These are phyloP conservation scores for Protodeltote pygarga DNA, from an alignment of 2,888 invertebrate species.

Conservation along the genomic window DNA sequence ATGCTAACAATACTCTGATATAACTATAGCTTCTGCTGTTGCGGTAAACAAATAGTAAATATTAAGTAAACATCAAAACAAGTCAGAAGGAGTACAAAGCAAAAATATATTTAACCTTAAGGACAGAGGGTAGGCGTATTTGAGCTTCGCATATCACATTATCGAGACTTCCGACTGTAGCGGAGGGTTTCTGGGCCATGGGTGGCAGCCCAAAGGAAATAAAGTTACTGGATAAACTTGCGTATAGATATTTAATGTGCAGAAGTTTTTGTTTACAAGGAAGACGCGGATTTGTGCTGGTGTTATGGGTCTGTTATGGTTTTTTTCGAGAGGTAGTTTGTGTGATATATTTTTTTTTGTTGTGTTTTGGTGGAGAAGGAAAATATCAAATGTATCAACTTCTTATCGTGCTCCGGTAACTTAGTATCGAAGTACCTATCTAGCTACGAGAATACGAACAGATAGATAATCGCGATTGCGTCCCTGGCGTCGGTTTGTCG, in stretches of 20 bases:
- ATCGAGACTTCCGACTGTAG: constrained; percentile 52
- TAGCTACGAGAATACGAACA: too few species aligned
- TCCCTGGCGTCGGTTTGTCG: too few species aligned
- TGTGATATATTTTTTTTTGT: constrained; percentile 29
- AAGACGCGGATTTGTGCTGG: constrained; percentile 29
- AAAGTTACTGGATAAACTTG: constrained; percentile 46
- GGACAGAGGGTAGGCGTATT: constrained; percentile 38
- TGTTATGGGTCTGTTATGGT: constrained; percentile 25
- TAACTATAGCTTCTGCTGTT: constrained; percentile 14
- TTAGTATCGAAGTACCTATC: too few species aligned
- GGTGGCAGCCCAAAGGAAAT: constrained; percentile 36
- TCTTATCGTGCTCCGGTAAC: constrained; percentile 5
- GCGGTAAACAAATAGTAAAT: constrained; percentile 29
- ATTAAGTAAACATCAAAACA: constrained; percentile 44
- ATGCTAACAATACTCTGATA: constrained; percentile 7
- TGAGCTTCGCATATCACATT: constrained; percentile 61
- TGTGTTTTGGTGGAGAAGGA: constrained; percentile 6
- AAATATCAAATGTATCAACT: constrained; percentile 9
- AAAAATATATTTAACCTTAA: constrained; percentile 47
- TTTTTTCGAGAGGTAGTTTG: constrained; percentile 25
- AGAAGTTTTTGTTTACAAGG: constrained; percentile 50
- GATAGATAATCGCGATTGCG: too few species aligned
- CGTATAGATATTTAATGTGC: constrained; percentile 43
- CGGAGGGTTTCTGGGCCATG: constrained; percentile 38
- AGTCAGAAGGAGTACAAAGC: constrained; percentile 29